phyloP scores from a whole-genome alignment of 2,797 vertebrate genomes.

The Artibeus lituratus region DNA sequence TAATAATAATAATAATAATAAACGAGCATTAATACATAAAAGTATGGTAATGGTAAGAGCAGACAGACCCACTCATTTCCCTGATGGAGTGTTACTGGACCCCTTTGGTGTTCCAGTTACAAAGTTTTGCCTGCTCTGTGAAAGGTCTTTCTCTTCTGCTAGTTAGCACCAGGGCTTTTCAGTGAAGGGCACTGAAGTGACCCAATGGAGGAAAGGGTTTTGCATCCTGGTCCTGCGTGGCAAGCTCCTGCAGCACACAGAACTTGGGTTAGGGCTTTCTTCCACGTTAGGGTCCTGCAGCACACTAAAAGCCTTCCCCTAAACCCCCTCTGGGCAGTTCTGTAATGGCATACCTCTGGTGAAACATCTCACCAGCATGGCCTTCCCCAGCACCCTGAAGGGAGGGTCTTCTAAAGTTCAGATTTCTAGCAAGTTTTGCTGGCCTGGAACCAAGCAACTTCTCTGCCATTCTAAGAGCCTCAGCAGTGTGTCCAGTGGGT shows the following conservation, averaged over 20 bases:
- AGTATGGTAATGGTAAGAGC: neutral
- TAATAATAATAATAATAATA: too few species aligned
- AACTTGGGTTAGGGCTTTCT: neutral
- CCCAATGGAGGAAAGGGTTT: neutral
- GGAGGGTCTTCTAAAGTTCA: neutral
- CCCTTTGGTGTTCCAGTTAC: neutral
- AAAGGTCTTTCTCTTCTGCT: neutral
- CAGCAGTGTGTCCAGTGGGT: too few species aligned
- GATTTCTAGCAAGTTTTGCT: neutral
- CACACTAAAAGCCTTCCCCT: neutral
- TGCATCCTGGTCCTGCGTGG: neutral
- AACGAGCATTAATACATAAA: neutral
- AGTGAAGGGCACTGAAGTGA: constrained; percentile 25
- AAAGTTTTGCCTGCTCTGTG: neutral
- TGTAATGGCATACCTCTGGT: neutral
- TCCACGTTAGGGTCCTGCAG: neutral
- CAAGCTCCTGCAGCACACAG: too few species aligned
- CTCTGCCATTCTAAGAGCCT: neutral
- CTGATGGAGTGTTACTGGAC: neutral
- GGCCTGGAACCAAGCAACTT: neutral
- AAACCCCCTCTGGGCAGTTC: neutral
- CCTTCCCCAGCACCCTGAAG: neutral
- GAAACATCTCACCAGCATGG: neutral
- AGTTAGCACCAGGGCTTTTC: neutral
- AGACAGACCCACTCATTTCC: neutral